A percentile compares a stretch with the other conserved stretches of the same genome.
phyloP scores from a whole-genome alignment of 2,888 invertebrate genomes.

The Cartodere bifasciata region DNA sequence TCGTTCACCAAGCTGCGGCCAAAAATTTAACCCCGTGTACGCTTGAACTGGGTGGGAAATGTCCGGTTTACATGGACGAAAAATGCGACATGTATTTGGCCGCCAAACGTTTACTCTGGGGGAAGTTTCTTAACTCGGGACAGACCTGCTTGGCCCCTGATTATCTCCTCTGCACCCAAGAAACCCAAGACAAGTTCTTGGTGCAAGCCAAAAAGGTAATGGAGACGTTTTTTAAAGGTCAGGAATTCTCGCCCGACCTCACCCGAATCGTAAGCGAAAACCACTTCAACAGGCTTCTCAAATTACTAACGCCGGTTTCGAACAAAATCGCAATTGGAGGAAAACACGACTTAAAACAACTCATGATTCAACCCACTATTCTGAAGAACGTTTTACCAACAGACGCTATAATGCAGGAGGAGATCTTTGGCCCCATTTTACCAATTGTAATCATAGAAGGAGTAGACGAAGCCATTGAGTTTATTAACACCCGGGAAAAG shows the following conservation, averaged over 20 bases:
- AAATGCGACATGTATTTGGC: slow-evolving; percentile 66
- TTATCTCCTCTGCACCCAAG: slow-evolving; percentile 74
- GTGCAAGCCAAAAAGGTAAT: slow-evolving; percentile 45
- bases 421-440: slow-evolving; percentile 94
- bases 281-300: slow-evolving; percentile 40
- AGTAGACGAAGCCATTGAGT: slow-evolving; percentile 80
- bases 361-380: slow-evolving; percentile 79
- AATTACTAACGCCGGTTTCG: slow-evolving; percentile 55
- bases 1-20: slow-evolving; percentile 79
- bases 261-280: slow-evolving; percentile 73
- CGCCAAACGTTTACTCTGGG: slow-evolving; percentile 81
- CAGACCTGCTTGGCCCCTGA: slow-evolving; percentile 97
- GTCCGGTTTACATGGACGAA: slow-evolving; percentile 84
- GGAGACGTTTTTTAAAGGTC: slow-evolving; percentile 72
- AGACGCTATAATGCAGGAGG: slow-evolving; percentile 78
- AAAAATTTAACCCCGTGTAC: slow-evolving; percentile 85
- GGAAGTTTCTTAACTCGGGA: slow-evolving; percentile 84
- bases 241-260: slow-evolving; percentile 63
- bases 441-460: slow-evolving; percentile 75
- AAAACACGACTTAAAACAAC: slow-evolving; percentile 58
- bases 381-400: slow-evolving; percentile 57
- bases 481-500: slow-evolving; percentile 81
- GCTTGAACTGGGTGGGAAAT: slow-evolving; percentile 72
- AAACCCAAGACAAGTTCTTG: slow-evolving; percentile 51
- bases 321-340: slow-evolving; percentile 70